These are phyloP conservation scores for Cyclophora albipunctata DNA, from an alignment of 2,888 invertebrate species.

Conservation along the genomic window DNA sequence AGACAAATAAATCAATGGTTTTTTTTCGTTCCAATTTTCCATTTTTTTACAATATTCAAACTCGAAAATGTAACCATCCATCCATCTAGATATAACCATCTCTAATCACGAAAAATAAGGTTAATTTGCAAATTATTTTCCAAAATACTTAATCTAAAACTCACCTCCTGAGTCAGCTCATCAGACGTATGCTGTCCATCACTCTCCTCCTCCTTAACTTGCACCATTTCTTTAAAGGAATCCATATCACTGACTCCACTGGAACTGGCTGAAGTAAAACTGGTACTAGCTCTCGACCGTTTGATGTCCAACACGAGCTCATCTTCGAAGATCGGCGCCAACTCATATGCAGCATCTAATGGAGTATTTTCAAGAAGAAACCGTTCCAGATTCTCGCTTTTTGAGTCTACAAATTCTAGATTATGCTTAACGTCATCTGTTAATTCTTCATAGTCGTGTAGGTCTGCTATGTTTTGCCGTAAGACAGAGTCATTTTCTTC, in stretches of 20 bases:
- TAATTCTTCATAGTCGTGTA: constrained; percentile 69
- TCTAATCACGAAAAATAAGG: too few relatives aligned
- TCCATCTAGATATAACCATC: too few relatives aligned
- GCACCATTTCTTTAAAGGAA: constrained; percentile 41
- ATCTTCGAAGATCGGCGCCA: constrained; percentile 62
- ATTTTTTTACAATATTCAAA: too few relatives aligned
- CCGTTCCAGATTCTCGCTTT: constrained; percentile 57
- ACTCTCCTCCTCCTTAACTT: constrained; percentile 53
- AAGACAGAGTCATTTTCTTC: constrained; percentile 64
- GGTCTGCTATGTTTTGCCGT: constrained; percentile 75
- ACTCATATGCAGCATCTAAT: constrained; percentile 51
- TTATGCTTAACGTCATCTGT: constrained; percentile 54
- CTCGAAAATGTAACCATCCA: too few relatives aligned
- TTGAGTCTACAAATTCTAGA: constrained; percentile 57
- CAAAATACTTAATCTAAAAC: constrained; percentile 14
- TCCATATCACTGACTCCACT: constrained; percentile 71
- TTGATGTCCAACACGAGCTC: constrained; percentile 57
- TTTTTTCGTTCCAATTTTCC: too few relatives aligned
- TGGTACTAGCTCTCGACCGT: constrained; percentile 68
- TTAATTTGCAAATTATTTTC: too few relatives aligned
- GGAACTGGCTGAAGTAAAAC: constrained; percentile 66
- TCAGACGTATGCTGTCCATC: constrained; percentile 67
- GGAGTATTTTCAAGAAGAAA: constrained; percentile 64
- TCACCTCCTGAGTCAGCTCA: constrained; percentile 71
- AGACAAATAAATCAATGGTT: too few relatives aligned